These are phyloP conservation scores for Aplocera efformata DNA, from an alignment of 2,888 invertebrate species.

Conservation along the genomic window DNA sequence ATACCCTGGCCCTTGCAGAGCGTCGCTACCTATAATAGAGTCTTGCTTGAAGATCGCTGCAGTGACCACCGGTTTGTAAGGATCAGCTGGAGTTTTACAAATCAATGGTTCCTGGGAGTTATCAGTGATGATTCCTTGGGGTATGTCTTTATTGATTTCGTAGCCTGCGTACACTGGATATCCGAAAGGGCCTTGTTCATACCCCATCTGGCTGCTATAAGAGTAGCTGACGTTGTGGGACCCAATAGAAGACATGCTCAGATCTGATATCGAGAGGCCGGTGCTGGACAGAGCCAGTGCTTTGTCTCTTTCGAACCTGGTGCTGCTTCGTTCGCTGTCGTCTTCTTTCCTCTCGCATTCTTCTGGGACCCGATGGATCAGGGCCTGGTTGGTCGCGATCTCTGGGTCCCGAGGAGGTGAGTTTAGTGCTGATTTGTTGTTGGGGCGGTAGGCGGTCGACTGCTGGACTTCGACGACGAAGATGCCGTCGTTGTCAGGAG, in stretches of 20 bases:
- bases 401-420: constrained; percentile 64
- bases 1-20: constrained; percentile 66
- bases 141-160: constrained; percentile 60
- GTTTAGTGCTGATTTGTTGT: constrained; percentile 53
- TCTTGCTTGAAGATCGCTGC: constrained; percentile 85
- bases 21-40: constrained; percentile 71
- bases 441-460: constrained; percentile 63
- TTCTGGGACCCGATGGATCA: constrained; percentile 68
- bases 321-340: constrained; percentile 55
- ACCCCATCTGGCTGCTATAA: constrained; percentile 89
- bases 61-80: constrained; percentile 84
- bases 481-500: constrained; percentile 86
- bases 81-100: constrained; percentile 69
- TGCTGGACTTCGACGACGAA: constrained; percentile 86
- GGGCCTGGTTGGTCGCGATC: constrained; percentile 72
- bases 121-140: constrained; percentile 60
- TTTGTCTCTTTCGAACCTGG: constrained; percentile 58
- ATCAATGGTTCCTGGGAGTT: constrained; percentile 74
- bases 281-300: constrained; percentile 83
- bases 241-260: constrained; percentile 86
- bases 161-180: constrained; percentile 84
- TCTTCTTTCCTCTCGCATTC: constrained; percentile 62
- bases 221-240: constrained; percentile 87
- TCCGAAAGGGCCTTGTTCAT: constrained; percentile 86
- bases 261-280: constrained; percentile 90